Evolutionary conservation across 2,888 invertebrate genomes (phyloP).

Genomic region (Isoperla grammatica): DNA sequence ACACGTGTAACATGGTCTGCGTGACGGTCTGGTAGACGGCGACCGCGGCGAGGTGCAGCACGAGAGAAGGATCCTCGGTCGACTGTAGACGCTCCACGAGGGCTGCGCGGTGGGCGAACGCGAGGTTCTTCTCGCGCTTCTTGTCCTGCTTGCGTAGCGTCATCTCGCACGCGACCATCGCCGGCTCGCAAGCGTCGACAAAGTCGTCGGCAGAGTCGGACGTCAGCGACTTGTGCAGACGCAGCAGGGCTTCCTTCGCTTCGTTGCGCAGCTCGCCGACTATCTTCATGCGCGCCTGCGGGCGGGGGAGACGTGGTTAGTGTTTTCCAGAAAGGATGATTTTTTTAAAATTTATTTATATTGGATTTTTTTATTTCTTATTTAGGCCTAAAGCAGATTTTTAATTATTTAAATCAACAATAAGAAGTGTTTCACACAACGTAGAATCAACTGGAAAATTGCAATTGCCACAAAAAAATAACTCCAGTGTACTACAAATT

Average conservation of each 20-base stretch:
- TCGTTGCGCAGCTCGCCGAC: conserved; percentile 52
- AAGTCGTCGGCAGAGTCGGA: conserved; percentile 71
- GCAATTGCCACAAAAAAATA: too few relatives aligned
- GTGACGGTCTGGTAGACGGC: conserved; percentile 76
- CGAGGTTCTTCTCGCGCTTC: conserved; percentile 69
- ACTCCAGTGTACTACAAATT: too few relatives aligned
- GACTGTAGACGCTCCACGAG: conserved; percentile 70
- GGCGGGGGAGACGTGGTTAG: too few relatives aligned
- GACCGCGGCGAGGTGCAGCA: conserved; percentile 69
- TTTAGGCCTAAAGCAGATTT: conserved; percentile 14
- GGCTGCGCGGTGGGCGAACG: conserved; percentile 75
- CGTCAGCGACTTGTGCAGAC: conserved; percentile 62
- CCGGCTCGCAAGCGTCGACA: conserved; percentile 64
- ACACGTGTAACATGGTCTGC: conserved; percentile 82
- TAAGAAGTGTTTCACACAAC: too few relatives aligned
- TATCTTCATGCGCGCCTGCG: conserved; percentile 45
- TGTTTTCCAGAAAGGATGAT: too few relatives aligned
- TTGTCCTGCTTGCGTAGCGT: conserved; percentile 85
- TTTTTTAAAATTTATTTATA: too few relatives aligned
- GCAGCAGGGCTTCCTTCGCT: conserved; percentile 58
- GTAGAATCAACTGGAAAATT: background rate
- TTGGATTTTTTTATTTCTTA: too few relatives aligned
- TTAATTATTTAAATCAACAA: conserved; percentile 20
- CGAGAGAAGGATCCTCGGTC: conserved; percentile 70
- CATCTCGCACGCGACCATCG: conserved; percentile 58